Conservation (phyloP, 2,113 vertebrate species). For the Nematolebias whitei region DNA sequence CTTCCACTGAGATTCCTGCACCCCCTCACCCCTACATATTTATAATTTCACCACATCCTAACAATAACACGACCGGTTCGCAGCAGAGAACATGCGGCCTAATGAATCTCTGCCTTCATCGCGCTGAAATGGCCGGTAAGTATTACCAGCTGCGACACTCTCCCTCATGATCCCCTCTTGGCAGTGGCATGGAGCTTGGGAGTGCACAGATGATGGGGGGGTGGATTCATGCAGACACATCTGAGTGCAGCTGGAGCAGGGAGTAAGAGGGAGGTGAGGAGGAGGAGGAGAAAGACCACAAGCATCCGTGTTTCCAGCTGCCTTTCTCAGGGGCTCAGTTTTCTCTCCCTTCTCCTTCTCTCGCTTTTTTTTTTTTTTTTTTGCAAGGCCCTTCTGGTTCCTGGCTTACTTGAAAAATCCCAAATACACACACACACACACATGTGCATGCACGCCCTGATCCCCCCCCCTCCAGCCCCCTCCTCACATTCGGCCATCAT, state of each 20-base stretch:
- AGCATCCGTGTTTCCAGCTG: conserved; percentile 91
- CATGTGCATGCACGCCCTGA: conserved; percentile 39
- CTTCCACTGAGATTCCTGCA: conserved; percentile 75
- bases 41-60: conserved; percentile 99
- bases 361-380: conserved; percentile 62
- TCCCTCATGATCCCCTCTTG: conserved; percentile 85
- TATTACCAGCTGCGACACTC: conserved; percentile 98
- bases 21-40: conserved; percentile 87
- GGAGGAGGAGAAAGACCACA: conserved; percentile 81
- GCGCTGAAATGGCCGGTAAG: conserved; percentile 91
- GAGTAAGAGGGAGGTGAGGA: conserved; percentile 25
- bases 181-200: conserved; percentile 79
- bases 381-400: conserved; percentile 82
- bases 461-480: conserved; percentile 74
- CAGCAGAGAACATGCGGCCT: conserved; percentile 93
- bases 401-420: conserved; percentile 73
- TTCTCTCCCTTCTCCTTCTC: conserved; percentile 84
- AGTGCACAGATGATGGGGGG: conserved; percentile 44
- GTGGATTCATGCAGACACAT: conserved; percentile 84
- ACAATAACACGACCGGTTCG: conserved; percentile 98
- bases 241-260: conserved; percentile 92
- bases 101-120: conserved; percentile 98
- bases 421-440: conserved; percentile 3
- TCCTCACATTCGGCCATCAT: conserved; percentile 87
- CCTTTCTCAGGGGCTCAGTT: conserved; percentile 90